These are phyloP conservation scores for Xylota segnis DNA, from an alignment of 2,888 invertebrate species.

Conservation along the genomic window DNA sequence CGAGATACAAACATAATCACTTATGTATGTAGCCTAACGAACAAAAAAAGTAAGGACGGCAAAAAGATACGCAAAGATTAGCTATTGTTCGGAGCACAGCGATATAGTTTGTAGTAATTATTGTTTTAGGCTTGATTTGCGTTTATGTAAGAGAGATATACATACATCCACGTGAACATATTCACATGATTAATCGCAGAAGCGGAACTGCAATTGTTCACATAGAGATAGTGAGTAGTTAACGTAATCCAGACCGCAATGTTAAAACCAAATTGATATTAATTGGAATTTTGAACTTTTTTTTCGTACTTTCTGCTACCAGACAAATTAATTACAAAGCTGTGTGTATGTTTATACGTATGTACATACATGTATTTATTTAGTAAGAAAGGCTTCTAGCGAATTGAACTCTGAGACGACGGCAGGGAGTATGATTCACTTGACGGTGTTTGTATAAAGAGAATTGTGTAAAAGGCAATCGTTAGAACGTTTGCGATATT, in stretches of 20 bases:
- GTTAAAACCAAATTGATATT: slow-evolving; percentile 50
- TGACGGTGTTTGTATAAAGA: neutral
- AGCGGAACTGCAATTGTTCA: slow-evolving; percentile 49
- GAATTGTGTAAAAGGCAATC: neutral
- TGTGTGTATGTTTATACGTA: neutral
- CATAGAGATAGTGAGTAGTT: slow-evolving; percentile 1
- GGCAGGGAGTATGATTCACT: slow-evolving; percentile 14
- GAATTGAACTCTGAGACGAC: slow-evolving; percentile 15
- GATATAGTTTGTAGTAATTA: neutral
- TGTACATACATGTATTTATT: neutral
- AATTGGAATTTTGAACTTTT: slow-evolving; percentile 32
- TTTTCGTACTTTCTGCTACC: slow-evolving; percentile 6
- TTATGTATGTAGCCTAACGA: neutral
- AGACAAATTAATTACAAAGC: slow-evolving; percentile 34
- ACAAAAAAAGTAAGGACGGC: neutral
- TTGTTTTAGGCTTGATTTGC: slow-evolving; percentile 1
- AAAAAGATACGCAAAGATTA: slow-evolving; percentile 4
- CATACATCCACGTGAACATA: slow-evolving; percentile 22
- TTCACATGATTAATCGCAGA: slow-evolving; percentile 45
- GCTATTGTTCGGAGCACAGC: neutral
- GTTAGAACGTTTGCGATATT: neutral
- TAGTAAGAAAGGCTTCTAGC: slow-evolving; percentile 8
- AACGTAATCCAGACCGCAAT: slow-evolving; percentile 34
- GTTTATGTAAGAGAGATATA: slow-evolving; percentile 37
- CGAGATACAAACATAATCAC: slow-evolving; percentile 13